Evolutionary conservation across 2,113 vertebrate species (phyloP), one percentile per base, ranked within the genome.

Genomic region (Etheostoma cragini): DNA sequence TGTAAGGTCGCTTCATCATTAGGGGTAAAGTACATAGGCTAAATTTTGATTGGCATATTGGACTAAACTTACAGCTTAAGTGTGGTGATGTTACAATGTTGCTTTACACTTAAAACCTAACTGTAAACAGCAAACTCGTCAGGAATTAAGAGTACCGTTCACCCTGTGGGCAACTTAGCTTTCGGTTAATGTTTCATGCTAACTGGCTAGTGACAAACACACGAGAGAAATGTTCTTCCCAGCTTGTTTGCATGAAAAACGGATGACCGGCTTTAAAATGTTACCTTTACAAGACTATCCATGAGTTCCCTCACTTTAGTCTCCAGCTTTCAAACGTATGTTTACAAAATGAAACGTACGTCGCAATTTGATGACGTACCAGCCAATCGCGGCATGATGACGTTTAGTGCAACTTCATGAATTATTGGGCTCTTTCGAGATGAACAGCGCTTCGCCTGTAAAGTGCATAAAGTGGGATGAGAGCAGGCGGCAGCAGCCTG

Each of bases 251-350:
- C 24, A 47, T 22, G 4, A 30, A 53, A 16, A n/a, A 10, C 0
- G 0, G 1, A 35, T 1, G 22, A 10, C 56, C 1, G 0, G 22
- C 19, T 46, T 53, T 16, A 2, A 56, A 38, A 24, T 17, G 11
- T 81, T 64, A 94, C 95, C 95, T 94, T 94, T 3, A 94, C 91
- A 1, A 95, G 93, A 77, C 81, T 75, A 22, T 94, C 83, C 82
- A 89, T 92, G 13, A 2, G 2, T 69, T 14, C 15, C 62, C 61
- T 67, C 78, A 63, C 22, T 22, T 24, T 19, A 10, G n/a, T 53
- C 30, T 62, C 47, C 15, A 46, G 14, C 72, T 13, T 1, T 12
- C 8, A 0, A 79, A 3, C 94, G 88, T 94, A 3, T 95, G 88
- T 94, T 93, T 93, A 90, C 84, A 81, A 87, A 79, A n/a, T 21